Evolutionary conservation across 1,140 invertebrate genomes (phyloP), one percentile per base, ranked within the genome.

Genomic region (Dreissena polymorpha): DNA sequence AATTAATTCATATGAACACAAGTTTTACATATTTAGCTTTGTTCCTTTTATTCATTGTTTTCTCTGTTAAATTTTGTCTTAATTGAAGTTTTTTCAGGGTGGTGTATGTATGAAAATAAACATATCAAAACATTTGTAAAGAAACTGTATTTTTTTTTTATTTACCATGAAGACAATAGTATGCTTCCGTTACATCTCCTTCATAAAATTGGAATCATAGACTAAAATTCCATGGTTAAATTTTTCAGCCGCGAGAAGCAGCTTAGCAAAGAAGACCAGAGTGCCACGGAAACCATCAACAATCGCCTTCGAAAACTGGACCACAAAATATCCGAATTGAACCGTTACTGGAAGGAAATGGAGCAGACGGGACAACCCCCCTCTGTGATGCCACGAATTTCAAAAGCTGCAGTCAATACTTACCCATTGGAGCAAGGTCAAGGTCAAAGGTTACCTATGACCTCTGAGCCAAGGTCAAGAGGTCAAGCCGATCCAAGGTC

Each of bases 301-400:
- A 86, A 74, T 57, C 89, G 87, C 51, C 81, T 91, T 16, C 63
- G 86, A 39, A 89, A 89, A 83, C 83, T 92, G 60, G 89, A 91
- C 18, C 79, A 86, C 27, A 89, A 88, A 72, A 83, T 89, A 51
- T 76, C 75, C 1, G 90, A 92, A 64, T 67, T 91, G 21, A 85
- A 90, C 23, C 79, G 85, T 25, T 90, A 88, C 68, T 92, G 91
- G 91, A 69, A 76, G 27, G 88, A 90, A 82, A 87, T 91, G 82
- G 83, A 88, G 39, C 84, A 88, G 68, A 89, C 87, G 12, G 82
- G 81, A 21, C 85, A 64, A 63, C 87, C 85, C 12, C 85, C 87
- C 1, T 74, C 84, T 64, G 81, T 82, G 5, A 57, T 63, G 50
- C 82, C 55, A 53, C 85, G 85, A 75, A 78, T 53, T 25, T 68